Conservation (phyloP, 1,140 invertebrate species). For the Propsilocerus akamusi region DNA sequence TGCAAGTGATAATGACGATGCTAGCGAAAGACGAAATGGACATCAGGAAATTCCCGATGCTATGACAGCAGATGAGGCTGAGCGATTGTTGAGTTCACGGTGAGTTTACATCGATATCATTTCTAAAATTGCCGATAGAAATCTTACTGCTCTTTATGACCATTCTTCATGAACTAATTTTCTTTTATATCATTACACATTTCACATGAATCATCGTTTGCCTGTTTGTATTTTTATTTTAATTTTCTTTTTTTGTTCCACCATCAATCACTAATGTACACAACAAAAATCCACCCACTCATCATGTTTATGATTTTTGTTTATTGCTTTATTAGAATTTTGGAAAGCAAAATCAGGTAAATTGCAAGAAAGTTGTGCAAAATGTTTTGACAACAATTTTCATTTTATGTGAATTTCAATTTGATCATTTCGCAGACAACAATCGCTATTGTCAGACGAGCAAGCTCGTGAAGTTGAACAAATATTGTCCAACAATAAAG, state of each 20-base stretch:
- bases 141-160: no score
- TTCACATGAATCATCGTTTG: no score
- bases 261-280: no score
- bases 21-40: conserved; percentile 11
- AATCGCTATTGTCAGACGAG: conserved; percentile 61
- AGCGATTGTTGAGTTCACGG: conserved; percentile 61
- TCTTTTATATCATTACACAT: no score
- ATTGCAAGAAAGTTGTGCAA: conserved; percentile 15
- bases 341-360: conserved; percentile 64
- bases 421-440: conserved; percentile 33
- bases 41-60: conserved; percentile 32
- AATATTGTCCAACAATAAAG: conserved; percentile 33
- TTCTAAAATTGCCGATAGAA: no score
- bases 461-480: conserved; percentile 69
- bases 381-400: background rate
- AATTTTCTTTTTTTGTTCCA: no score
- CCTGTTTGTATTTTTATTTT: no score
- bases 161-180: no score
- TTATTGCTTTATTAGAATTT: no score
- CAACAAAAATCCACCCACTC: no score
- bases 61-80: conserved; percentile 71
- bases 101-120: no score
- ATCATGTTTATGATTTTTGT: no score
- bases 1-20: conserved; percentile 27
- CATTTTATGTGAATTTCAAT: background rate